Evolutionary conservation across 2,113 vertebrate genomes (phyloP), one percentile per base, ranked within the genome.

Genomic region (Gasterosteus aculeatus): DNA sequence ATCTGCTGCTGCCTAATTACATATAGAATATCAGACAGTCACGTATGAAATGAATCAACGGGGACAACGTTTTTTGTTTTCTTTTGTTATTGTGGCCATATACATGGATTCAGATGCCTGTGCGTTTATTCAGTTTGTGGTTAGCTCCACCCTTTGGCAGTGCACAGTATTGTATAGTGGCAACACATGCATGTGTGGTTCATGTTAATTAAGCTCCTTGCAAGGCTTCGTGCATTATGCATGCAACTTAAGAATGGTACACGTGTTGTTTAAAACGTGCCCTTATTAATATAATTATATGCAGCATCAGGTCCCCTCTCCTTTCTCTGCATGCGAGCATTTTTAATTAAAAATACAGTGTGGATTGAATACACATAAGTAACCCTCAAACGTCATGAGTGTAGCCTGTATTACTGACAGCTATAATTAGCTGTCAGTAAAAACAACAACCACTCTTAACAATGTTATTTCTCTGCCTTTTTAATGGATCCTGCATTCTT

Each of bases 121-220:
- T 60, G 59, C 67, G 59, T 69, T 79, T 61, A 78, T 84, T 81
- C 74, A 70, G 78, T 86, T 92, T 92, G 91, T 82, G 81, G 72
- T 88, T 83, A 88, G 91, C 91, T 77, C 88, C 92, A 87, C 90
- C 89, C 86, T 86, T 91, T 92, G 92, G 92, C 42, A 49, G 59
- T 57, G 31, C 39, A 38, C 72, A 83, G 86, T 67, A 78, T 57
- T 90, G 84, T 83, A 59, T 51, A 65, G 26, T 56, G 26, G 12
- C 56, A 67, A 33, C 35, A 56, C 69, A 41, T 78, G 74, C 49
- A 75, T 69, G 77, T 72, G 70, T 58, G 66, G 62, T 73, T 87
- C 74, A 38, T 68, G 83, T 75, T 85, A 86, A 75, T 84, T 79
- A 81, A 86, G 75, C 77, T 85, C 62, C 19, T 26, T 69, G 58